Evolutionary conservation across 2,888 invertebrate genomes (phyloP).

Genomic region (Volucella zonaria): DNA sequence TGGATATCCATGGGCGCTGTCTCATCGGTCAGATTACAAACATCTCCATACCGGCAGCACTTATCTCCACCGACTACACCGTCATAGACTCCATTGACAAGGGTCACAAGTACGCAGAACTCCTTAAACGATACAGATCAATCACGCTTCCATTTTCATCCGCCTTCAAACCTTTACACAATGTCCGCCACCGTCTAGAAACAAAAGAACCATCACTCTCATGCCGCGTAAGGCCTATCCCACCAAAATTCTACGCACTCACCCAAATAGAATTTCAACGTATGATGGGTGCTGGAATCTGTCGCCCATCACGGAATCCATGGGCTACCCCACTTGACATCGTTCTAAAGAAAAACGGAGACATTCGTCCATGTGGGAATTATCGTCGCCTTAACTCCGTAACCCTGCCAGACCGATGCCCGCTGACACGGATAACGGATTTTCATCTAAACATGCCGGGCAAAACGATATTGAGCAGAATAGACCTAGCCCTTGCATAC

Average conservation of each 20-base stretch:
- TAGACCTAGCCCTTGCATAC: too few species aligned
- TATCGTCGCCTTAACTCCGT: background rate
- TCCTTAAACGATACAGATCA: background rate
- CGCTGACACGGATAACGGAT: background rate
- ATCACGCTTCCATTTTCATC: conserved; percentile 21
- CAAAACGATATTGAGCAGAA: too few species aligned
- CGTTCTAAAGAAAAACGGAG: conserved; percentile 71
- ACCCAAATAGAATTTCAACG: background rate
- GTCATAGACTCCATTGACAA: conserved; percentile 9
- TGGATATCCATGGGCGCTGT: too few species aligned
- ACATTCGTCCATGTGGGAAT: conserved; percentile 7
- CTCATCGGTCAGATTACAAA: too few species aligned
- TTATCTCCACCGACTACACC: background rate
- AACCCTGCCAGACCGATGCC: conserved; percentile 7
- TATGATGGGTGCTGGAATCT: conserved; percentile 74
- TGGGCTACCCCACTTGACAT: conserved; percentile 81
- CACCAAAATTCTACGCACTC: conserved; percentile 1
- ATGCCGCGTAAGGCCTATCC: conserved; percentile 25
- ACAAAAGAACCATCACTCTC: conserved; percentile 20
- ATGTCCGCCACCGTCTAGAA: conserved; percentile 11
- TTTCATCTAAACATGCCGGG: too few species aligned
- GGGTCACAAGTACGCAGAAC: conserved; percentile 1
- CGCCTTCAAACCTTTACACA: background rate
- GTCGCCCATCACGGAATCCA: conserved; percentile 80
- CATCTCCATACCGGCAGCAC: background rate